Evolutionary conservation across 1,140 invertebrate genomes (phyloP).

Genomic region (Aleiodes sp.): DNA sequence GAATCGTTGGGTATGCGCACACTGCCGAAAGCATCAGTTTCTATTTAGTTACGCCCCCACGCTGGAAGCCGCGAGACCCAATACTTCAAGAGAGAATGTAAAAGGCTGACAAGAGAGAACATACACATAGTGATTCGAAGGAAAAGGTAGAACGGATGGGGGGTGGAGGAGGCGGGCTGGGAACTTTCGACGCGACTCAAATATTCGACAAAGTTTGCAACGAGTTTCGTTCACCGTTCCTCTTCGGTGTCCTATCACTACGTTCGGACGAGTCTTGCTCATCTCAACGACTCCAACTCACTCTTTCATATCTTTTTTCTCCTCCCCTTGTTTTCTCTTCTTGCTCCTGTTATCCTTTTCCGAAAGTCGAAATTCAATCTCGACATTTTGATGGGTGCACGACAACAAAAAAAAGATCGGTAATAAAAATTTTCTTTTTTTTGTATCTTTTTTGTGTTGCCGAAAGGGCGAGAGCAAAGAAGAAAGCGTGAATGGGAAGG

Average conservation of each 20-base stretch:
- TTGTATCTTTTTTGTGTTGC: neutral
- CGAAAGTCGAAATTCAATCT: neutral
- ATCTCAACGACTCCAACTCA: neutral
- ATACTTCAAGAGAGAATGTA: neutral
- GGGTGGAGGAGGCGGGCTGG: neutral
- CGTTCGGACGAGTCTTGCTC: conserved; percentile 33
- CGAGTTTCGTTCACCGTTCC: conserved; percentile 27
- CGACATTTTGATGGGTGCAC: neutral
- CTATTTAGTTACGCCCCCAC: conserved; percentile 56
- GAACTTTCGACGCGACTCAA: conserved; percentile 27
- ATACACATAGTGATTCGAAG: conserved; percentile 20
- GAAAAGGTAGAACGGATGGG: neutral
- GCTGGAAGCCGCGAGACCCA: conserved; percentile 11
- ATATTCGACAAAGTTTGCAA: conserved; percentile 37
- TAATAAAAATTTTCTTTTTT: neutral
- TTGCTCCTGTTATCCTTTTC: neutral
- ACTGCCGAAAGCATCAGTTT: conserved; percentile 45
- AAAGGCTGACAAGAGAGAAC: conserved; percentile 25
- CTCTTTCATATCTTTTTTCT: neutral
- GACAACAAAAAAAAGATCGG: neutral
- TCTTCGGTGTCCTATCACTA: conserved; percentile 22
- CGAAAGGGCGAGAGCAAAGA: neutral
- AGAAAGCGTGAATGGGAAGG: neutral
- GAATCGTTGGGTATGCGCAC: too few species aligned
- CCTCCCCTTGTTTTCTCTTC: neutral